Evolutionary conservation across 2,113 vertebrate genomes (phyloP), one percentile per base, ranked within the genome.

Genomic region (Corythoichthys haematopterus): DNA sequence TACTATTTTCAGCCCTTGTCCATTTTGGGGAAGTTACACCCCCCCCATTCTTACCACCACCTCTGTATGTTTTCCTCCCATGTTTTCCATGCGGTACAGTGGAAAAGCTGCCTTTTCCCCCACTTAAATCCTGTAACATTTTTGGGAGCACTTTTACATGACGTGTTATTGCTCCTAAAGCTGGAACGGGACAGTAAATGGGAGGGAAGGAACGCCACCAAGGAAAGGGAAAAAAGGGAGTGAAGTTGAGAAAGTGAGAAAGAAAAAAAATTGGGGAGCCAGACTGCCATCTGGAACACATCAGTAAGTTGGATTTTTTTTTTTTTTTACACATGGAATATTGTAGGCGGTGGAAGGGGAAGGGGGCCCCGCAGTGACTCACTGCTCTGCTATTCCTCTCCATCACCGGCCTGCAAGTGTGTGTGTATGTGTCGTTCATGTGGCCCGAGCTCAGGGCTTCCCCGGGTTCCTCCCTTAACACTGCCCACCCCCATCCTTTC

Each of bases 251-350:
- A 74, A 84, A 68, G 46, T 82, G 78, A 87, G 74, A 79, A 78
- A 78, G 73, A 20, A 60, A 60, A 60, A 56, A n/a, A 77, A 87
- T 87, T 85, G 82, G 64, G 66, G 74, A 72, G 79, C 68, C 70
- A 77, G 78, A 77, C 82, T 68, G 68, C 81, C 85, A 89, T 89
- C 84, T 91, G 89, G 87, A 86, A 83, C 37, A 2, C 75, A 87
- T 89, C 77, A 84, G 68, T 3, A 36, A 74, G 57, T 71, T 83
- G 89, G 88, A 89, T 84, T 81, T 71, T 88, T 80, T 55, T 36
- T 36, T 57, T 35, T 36, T 57, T 57, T 15, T 7, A 57, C 55
- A 87, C 78, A 72, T 78, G 70, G 76, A 81, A 72, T 71, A 64
- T 61, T 46, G 68, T 66, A 52, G 53, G 37, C 66, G 78, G 62